These are phyloP conservation scores for Heteromyza rotundicornis DNA, from an alignment of 2,888 invertebrate species.

Conservation along the genomic window DNA sequence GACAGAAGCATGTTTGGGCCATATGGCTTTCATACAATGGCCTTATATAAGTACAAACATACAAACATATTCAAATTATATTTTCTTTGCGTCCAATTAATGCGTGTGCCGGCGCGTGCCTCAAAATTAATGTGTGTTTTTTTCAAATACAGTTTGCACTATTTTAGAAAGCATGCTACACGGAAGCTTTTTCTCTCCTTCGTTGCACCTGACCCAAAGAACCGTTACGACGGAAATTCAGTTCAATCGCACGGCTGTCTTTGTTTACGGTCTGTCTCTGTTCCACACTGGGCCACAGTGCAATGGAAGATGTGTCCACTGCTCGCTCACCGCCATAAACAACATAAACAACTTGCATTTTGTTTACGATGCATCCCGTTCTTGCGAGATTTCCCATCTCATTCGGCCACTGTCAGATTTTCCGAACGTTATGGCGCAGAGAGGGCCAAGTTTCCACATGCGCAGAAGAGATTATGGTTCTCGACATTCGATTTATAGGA, in stretches of 20 bases:
- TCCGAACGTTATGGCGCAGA: not conserved
- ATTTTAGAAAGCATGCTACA: no score
- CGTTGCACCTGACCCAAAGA: constrained; percentile 29
- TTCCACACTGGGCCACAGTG: constrained; percentile 45
- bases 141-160: constrained; percentile 38
- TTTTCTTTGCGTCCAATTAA: no score
- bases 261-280: constrained; percentile 57
- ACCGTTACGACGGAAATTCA: not conserved
- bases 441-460: no score
- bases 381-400: constrained; percentile 9
- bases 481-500: no score
- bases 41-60: no score
- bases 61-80: no score
- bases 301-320: constrained; percentile 33
- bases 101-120: no score
- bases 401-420: not conserved
- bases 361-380: constrained; percentile 53
- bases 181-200: no score
- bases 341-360: constrained; percentile 35
- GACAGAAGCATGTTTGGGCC: no score
- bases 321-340: constrained; percentile 5
- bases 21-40: no score
- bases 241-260: constrained; percentile 42
- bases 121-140: no score
- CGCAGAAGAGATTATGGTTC: no score